Evolutionary conservation across 2,888 invertebrate genomes (phyloP), one percentile per base, ranked within the genome.

Genomic region (Ormyrus thymus): DNA sequence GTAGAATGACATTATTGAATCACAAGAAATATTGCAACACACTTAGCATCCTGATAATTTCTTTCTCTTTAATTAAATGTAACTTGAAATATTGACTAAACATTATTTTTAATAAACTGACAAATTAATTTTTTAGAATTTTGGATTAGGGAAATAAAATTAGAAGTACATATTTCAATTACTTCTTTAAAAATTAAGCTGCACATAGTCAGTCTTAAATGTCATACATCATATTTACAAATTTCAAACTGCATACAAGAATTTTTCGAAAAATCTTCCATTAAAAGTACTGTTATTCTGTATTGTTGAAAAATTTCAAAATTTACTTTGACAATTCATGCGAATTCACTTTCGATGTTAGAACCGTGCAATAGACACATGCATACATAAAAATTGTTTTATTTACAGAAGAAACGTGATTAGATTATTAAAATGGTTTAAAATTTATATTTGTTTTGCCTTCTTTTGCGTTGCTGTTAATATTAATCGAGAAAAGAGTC

Each of bases 401-500:
- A 75, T 75, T 75, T 75, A 75, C 74, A 75, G 7, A 59, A 75
- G 59, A 51, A 75, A 51, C 66, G 59, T 55, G 6, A 51, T 50
- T 50, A 72, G 6, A 51, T 58, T 50, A 72, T 73, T 9, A n/a
- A 58, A 10, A 65, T 73, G 43, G 13, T 65, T 64, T 10, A 29
- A 6, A 29, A 55, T 64, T 29, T 29, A 72, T 53, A 53, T 46
- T 53, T 29, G 29, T 59, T 51, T 48, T 70, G 48, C n/a, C 46
- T 70, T 43, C 3, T 48, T 61, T 72, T 62, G 11, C 6, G 9
- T 55, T 45, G 61, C 53, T 51, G n/a, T 50, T 13, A 29, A 51
- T 55, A 46, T 66, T 66, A 75, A 75, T 66, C 59, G 15, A 75
- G 74, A 75, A 65, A 74, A 75, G 66, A 75, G 74, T 75, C 45